phyloP scores from a whole-genome alignment of 2,797 vertebrate species.

The Dicrostonyx torquatus region DNA sequence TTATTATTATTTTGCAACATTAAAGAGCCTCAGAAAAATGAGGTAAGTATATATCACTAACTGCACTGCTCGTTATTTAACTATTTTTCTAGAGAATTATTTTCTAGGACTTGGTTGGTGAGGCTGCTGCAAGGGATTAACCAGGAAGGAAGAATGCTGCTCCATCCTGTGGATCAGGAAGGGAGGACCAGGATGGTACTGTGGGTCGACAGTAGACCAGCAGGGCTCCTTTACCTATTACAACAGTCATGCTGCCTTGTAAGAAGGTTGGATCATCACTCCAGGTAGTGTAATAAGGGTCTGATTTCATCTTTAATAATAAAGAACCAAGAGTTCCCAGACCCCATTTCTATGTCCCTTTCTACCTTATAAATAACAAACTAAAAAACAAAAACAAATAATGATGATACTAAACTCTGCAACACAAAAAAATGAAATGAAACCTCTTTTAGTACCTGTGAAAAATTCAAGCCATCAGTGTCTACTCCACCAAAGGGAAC shows the following conservation, averaged over 20 bases:
- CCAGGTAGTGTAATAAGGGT: neutral
- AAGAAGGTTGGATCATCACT: neutral
- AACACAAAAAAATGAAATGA: neutral
- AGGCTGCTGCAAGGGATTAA: neutral
- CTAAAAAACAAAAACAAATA: neutral
- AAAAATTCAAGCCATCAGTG: neutral
- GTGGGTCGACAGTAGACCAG: neutral
- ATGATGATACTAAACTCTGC: too few relatives aligned
- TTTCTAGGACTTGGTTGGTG: neutral
- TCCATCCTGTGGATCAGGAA: neutral
- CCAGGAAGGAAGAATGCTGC: neutral
- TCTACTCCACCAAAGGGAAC: neutral
- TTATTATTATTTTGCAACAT: neutral
- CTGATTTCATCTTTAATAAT: neutral
- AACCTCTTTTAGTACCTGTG: neutral
- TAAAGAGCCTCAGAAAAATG: neutral
- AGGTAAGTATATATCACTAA: neutral
- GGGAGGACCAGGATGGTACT: neutral
- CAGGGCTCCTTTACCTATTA: neutral
- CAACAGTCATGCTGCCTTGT: neutral
- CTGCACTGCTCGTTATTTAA: neutral
- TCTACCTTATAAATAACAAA: neutral
- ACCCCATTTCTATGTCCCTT: neutral
- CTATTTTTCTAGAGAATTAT: neutral
- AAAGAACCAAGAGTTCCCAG: neutral